phyloP scores from a whole-genome alignment of 2,888 invertebrate species.

The Campoplex capitator region DNA sequence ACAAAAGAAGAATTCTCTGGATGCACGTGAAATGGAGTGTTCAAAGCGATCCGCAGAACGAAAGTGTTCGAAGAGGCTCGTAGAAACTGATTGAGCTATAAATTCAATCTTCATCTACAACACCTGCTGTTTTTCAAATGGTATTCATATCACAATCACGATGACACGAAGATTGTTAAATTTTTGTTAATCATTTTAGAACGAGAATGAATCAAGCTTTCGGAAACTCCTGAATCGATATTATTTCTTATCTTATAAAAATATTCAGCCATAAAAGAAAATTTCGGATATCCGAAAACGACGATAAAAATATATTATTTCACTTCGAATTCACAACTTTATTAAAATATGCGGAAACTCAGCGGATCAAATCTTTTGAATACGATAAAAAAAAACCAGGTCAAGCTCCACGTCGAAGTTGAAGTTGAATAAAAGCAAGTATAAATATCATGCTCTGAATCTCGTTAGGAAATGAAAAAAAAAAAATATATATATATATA shows the following conservation, averaged over 20 bases:
- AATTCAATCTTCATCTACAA: neutral
- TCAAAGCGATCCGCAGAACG: neutral
- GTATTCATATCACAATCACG: neutral
- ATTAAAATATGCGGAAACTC: neutral
- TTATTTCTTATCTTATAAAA: too few relatives aligned
- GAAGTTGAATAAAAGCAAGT: constrained; percentile 29
- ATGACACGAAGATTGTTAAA: neutral
- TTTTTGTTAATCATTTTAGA: neutral
- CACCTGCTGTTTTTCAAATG: neutral
- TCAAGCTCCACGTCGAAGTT: constrained; percentile 6
- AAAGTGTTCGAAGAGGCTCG: neutral
- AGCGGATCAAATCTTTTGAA: constrained; percentile 24
- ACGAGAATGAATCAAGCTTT: too few relatives aligned
- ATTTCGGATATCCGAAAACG: neutral
- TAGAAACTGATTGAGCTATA: constrained; percentile 19
- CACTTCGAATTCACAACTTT: neutral
- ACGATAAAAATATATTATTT: neutral
- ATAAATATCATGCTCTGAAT: neutral
- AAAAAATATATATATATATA: constrained; percentile 5
- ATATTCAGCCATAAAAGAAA: neutral
- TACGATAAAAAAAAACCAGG: constrained; percentile 34
- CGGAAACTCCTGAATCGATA: too few relatives aligned
- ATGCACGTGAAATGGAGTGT: neutral
- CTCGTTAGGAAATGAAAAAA: constrained; percentile 22
- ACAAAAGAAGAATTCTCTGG: neutral